phyloP scores from a whole-genome alignment of 2,113 vertebrate genomes.

The Pipra filicauda region DNA sequence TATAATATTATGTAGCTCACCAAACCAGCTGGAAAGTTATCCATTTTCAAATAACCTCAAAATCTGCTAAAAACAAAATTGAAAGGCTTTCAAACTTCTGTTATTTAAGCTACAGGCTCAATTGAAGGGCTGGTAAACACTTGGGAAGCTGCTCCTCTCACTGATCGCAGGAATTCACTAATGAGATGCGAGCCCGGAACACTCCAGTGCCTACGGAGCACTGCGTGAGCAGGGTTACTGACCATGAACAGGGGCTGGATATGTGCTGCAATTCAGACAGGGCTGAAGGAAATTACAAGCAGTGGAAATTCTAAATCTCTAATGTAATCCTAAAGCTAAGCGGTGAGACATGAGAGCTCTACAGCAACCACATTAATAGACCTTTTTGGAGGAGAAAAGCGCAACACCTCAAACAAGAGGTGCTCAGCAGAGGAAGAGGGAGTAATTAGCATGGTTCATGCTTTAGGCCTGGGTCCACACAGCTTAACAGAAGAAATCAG shows the following conservation, averaged over 20 bases:
- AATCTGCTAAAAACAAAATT: neutral
- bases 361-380: neutral
- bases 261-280: neutral
- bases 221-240: neutral
- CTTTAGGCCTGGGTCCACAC: neutral
- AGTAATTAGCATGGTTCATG: neutral
- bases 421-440: neutral
- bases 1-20: neutral
- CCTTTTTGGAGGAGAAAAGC: neutral
- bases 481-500: neutral
- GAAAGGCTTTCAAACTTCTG: neutral
- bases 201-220: accelerated
- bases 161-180: neutral
- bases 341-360: neutral
- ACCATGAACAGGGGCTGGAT: neutral
- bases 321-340: slow-evolving; percentile 16
- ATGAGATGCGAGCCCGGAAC: neutral
- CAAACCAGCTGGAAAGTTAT: neutral
- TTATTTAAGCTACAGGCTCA: neutral
- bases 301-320: neutral
- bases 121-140: neutral
- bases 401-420: neutral
- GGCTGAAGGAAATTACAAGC: neutral
- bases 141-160: neutral
- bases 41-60: neutral